Base-by-base conservation (phyloP, 2,888 invertebrate species). In the Drosophila parthenogenetica region DNA sequence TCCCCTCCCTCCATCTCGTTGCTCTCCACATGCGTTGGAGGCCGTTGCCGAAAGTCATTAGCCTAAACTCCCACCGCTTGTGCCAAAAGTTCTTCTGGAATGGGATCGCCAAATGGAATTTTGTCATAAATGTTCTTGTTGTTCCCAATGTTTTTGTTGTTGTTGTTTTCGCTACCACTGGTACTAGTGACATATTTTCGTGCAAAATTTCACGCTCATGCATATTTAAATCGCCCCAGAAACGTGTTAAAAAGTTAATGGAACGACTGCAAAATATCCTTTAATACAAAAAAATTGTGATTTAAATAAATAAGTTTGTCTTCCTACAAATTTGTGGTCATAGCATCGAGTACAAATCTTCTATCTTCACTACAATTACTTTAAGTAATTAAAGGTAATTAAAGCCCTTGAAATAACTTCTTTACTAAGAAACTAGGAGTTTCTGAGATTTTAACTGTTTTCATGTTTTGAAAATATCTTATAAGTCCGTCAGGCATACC, bases 91-190 rank as follows among this genome's bases (percentile, higher is more conserved):
- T 42, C 10, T 50, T 54, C 53, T 49, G 57, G 70, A 51, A 43
- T 66, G 80, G 59, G 57, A 51, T 58, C 63, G 72, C 85, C 88
- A 89, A 85, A 85, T 89, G 89, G 84, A 89, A 85, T 85, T 85
- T 81, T 85, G 88, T 82, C 84, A 87, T 85, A 85, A 89, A 81
- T 74, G 89, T 68, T 79, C 67, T 45, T 78, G 37, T 43, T 65
- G 37, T 53, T 67, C 57, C 51, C 42, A 57, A 50, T 35, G 48
- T 49, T 67, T n/a, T 13, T 43, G 35, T 48, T 46, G 49, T 16
- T 60, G 51, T 43, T 53, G 46, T 35, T 72, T 39, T 16, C 51
- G 51, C 51, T 61, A 17, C 35, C 63, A 39, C 67, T 63, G 54
- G 45, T 68, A 64, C 77, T 79, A 86, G 55, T 83, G 87, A 78